These are phyloP conservation scores for Pongo pygmaeus DNA, from an alignment of 2,113 vertebrate species.

Conservation along the genomic window DNA sequence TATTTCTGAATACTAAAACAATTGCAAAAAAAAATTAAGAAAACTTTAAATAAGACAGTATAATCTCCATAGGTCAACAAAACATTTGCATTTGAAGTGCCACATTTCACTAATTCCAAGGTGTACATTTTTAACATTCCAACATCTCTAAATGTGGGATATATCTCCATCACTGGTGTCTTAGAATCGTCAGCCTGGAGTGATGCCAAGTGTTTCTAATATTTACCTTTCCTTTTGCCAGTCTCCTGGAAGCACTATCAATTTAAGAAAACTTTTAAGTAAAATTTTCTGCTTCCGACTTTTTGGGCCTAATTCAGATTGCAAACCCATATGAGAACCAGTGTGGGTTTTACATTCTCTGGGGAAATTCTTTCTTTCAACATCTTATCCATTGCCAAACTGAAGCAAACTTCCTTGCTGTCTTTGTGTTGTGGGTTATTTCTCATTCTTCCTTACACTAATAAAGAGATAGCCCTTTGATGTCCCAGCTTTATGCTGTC, in stretches of 20 bases:
- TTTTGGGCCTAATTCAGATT: slow-evolving; percentile 23
- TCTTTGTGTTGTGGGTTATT: background rate
- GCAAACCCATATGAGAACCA: background rate
- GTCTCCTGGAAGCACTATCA: background rate
- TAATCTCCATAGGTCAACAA: background rate
- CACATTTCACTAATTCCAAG: slow-evolving; percentile 22
- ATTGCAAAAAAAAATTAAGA: slow-evolving; percentile 8
- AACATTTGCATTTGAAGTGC: background rate
- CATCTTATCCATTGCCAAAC: background rate
- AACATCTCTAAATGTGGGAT: background rate
- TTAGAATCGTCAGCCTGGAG: background rate
- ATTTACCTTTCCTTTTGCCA: background rate
- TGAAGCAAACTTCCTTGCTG: slow-evolving; percentile 6
- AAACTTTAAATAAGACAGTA: slow-evolving; percentile 39
- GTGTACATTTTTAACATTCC: background rate
- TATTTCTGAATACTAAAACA: background rate
- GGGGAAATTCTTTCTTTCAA: slow-evolving; percentile 1
- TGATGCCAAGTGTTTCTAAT: background rate
- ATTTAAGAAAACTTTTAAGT: slow-evolving; percentile 17
- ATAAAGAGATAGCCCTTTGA: background rate
- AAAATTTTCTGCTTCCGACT: background rate
- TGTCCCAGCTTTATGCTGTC: background rate
- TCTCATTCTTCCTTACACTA: background rate
- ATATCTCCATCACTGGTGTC: background rate
- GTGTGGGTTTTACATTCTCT: background rate